Evolutionary conservation across 2,113 vertebrate genomes (phyloP).

Genomic region (Epinephelus lanceolatus): DNA sequence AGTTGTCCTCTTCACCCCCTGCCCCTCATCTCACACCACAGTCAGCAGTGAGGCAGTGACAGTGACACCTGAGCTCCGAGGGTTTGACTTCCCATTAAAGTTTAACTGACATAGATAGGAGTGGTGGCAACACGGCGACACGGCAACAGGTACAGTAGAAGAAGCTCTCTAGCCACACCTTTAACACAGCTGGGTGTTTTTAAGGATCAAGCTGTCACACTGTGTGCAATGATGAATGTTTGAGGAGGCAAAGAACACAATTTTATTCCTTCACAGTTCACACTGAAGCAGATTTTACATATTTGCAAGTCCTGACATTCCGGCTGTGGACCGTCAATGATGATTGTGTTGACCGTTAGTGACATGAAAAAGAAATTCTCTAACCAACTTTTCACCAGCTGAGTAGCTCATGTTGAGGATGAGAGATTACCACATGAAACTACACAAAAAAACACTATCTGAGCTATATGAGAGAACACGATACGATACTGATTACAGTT

Average conservation of each 20-base stretch:
- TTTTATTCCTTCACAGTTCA: not conserved
- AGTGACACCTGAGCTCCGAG: conserved; percentile 67
- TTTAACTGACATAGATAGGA: conserved; percentile 63
- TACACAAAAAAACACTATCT: not conserved
- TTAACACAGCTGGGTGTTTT: conserved; percentile 25
- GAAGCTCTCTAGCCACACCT: conserved; percentile 30
- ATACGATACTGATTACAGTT: not conserved
- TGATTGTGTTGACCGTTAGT: too few species aligned
- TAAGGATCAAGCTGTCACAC: not conserved
- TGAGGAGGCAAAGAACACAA: not conserved
- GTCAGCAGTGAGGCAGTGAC: not conserved
- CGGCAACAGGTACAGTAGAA: conserved; percentile 6
- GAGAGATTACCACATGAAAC: not conserved
- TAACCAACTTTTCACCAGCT: not conserved
- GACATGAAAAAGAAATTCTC: not conserved
- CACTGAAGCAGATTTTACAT: not conserved
- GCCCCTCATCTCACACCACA: conserved; percentile 46
- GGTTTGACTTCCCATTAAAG: conserved; percentile 76
- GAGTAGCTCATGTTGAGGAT: not conserved
- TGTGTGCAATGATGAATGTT: not conserved
- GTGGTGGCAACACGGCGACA: conserved; percentile 7
- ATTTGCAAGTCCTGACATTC: not conserved
- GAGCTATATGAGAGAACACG: too few species aligned
- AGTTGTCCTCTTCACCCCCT: conserved; percentile 56
- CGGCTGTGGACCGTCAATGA: too few species aligned